These are phyloP conservation scores for Papilio polyxenes DNA, from an alignment of 1,140 invertebrate species.

Conservation along the genomic window DNA sequence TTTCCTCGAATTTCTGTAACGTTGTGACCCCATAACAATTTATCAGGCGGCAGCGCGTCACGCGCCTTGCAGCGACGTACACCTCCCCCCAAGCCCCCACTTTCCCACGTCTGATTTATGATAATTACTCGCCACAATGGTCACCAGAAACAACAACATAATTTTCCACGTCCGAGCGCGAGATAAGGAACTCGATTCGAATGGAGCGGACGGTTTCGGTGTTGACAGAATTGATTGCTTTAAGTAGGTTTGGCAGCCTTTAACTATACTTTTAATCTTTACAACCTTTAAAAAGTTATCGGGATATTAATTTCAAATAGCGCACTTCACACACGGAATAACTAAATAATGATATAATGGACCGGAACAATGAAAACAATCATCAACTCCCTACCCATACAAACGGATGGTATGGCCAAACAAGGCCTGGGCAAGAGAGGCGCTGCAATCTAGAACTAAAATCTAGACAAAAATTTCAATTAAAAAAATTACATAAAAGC, in stretches of 20 bases:
- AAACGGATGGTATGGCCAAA: no score
- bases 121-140: constrained; percentile 35
- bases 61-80: constrained; percentile 32
- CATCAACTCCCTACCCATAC: no score
- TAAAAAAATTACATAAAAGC: no score
- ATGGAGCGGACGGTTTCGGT: constrained; percentile 23
- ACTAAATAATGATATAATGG: background rate
- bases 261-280: constrained; percentile 15
- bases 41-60: constrained; percentile 23
- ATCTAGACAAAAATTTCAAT: no score
- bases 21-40: constrained; percentile 31
- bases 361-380: background rate
- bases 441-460: no score
- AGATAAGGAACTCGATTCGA: constrained; percentile 36
- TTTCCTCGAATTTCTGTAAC: constrained; percentile 24
- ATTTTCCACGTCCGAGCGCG: constrained; percentile 31
- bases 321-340: constrained; percentile 1
- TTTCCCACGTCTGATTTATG: constrained; percentile 37
- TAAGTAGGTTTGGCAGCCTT: constrained; percentile 30
- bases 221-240: constrained; percentile 35
- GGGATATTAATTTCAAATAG: constrained; percentile 17
- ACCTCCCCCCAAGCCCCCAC: background rate
- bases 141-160: constrained; percentile 36
- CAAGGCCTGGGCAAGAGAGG: no score
- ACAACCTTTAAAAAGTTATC: constrained; percentile 12